These are phyloP conservation scores for Ctena decussata DNA, from an alignment of 2,888 invertebrate species.

Conservation along the genomic window DNA sequence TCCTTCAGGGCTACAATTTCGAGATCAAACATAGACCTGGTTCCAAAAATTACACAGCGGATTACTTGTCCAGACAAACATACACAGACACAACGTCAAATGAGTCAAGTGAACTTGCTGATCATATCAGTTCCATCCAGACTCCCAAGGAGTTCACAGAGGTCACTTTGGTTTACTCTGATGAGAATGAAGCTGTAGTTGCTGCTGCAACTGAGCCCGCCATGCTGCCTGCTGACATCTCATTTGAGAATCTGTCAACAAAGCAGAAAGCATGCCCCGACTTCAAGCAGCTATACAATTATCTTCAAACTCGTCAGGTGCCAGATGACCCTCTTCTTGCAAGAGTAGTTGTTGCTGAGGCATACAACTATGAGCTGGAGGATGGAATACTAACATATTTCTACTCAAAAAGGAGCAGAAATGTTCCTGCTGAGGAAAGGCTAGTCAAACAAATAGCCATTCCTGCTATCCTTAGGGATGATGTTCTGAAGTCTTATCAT, in stretches of 20 bases:
- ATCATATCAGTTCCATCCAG: background rate
- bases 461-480: conserved; percentile 32
- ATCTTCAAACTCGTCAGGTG: background rate
- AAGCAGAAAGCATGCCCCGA: background rate
- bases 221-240: background rate
- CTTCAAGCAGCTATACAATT: background rate
- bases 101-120: conserved; percentile 8
- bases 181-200: background rate
- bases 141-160: background rate
- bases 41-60: conserved; percentile 44
- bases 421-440: conserved; percentile 1
- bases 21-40: conserved; percentile 31
- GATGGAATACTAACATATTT: background rate
- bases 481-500: conserved; percentile 51
- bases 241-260: background rate
- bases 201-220: background rate
- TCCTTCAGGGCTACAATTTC: conserved; percentile 39
- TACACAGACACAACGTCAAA: conserved; percentile 10
- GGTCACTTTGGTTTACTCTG: background rate
- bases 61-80: conserved; percentile 44
- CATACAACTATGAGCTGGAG: background rate
- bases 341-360: conserved; percentile 4
- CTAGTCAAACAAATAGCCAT: conserved; percentile 17
- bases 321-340: conserved; percentile 19
- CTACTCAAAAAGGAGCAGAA: conserved; percentile 7